Evolutionary conservation across 2,113 vertebrate genomes (phyloP), one percentile per base, ranked within the genome.

Genomic region (Atherinomorus stipes): DNA sequence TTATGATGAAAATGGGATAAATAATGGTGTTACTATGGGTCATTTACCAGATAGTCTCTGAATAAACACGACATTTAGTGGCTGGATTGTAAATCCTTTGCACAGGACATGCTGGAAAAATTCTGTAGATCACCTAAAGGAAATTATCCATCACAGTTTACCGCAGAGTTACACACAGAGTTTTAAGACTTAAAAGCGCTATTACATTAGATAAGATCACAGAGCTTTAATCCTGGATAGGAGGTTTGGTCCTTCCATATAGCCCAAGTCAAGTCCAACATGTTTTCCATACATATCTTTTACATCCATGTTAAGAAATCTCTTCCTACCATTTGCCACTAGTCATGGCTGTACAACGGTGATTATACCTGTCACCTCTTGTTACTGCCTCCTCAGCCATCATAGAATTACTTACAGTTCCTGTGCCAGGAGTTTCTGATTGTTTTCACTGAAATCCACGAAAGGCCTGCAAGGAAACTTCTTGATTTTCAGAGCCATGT

Each of bases 321-420:
- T 83, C 72, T 76, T 89, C 70, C 76, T 70, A 57, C 45, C 49
- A 66, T 75, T 79, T 62, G 42, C 78, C 80, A 77, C 79, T 31
- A 64, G 74, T 78, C 73, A 74, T 37, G 60, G 80, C 73, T 75
- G 60, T 82, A 60, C 83, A 74, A 65, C 31, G 31, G 56, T 69
- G 74, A 90, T 90, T 89, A 89, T 58, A 83, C 63, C 80, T 84
- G 89, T 90, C 90, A 83, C 72, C 75, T 80, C 78, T 83, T 11
- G 66, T 90, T 89, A 87, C 11, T 1, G 64, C 86, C 87, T 87
- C 51, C 66, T 78, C 79, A 76, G 69, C 83, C 76, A 80, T 89
- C 86, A 83, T 68, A 69, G 84, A 89, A 76, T 85, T 80, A 86
- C 78, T 68, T 80, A 63, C 80, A 56, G 76, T 63, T 69, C 74